Evolutionary conservation across 2,113 vertebrate species (phyloP), one percentile per base, ranked within the genome.

Genomic region (Percopsis transmontana): DNA sequence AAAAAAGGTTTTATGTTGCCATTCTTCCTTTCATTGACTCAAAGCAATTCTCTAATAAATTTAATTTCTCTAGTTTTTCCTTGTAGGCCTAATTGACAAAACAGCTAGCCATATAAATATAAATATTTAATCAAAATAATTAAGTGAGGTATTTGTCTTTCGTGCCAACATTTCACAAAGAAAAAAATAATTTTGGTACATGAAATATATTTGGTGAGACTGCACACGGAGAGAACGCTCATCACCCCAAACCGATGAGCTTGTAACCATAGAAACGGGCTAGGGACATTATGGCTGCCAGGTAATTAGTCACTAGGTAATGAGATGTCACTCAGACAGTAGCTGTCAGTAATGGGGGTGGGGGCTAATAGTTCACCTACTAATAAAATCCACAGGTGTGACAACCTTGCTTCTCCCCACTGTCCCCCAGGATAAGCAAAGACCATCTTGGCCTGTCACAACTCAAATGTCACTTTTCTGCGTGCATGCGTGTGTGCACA

Each of bases 281-380:
- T 63, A 57, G 11, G 39, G 14, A 76, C 67, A 58, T 78, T 70
- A 69, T 12, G 55, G 63, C 0, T 20, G 70, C 66, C 21, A 52
- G 65, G 82, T 84, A 82, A 88, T 88, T 86, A 88, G 82, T 45
- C 41, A 47, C 62, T 58, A 53, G 58, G 54, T 87, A 87, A 87
- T 84, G 81, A 82, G 70, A 65, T 81, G 85, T 80, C 85, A 81
- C 62, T 80, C 66, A 72, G 54, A 71, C 52, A 16, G 69, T 59
- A 72, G 54, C 62, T 58, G 66, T 44, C 19, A 45, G 67, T 39
- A 50, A 1, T 39, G 44, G 40, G 55, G 33, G 33, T 5, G 24
- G 19, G 9, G 14, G 40, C 24, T n/a, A 20, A 6, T 14, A 18
- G 20, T 41, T 42, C 53, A 57, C 52, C 52, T 58, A 18, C 64